These are phyloP conservation scores for Dermochelys coriacea DNA, from an alignment of 2,797 vertebrate species.

Conservation along the genomic window DNA sequence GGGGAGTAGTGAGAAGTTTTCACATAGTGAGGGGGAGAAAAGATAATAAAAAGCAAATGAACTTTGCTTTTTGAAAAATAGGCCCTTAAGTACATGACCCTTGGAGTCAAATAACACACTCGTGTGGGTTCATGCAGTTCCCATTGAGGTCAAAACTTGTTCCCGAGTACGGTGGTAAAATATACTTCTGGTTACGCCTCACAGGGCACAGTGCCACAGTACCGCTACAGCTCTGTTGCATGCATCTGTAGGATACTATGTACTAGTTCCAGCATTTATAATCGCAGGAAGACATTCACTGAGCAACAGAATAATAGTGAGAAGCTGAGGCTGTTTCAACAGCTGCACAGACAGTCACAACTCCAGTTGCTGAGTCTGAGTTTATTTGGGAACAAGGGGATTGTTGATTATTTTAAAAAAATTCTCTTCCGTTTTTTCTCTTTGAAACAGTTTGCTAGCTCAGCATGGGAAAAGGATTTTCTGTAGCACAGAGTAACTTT, in stretches of 20 bases:
- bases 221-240: accelerated
- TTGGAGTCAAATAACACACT: background rate
- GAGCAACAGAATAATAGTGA: background rate
- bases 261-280: background rate
- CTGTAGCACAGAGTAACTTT: background rate
- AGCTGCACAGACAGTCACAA: background rate
- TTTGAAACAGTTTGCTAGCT: background rate
- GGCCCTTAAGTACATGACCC: background rate
- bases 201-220: background rate
- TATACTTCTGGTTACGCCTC: background rate
- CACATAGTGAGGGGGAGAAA: background rate
- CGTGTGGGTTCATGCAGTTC: background rate
- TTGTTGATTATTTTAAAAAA: background rate
- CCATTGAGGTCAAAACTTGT: background rate
- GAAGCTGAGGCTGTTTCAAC: background rate
- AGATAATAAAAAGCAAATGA: background rate
- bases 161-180: background rate
- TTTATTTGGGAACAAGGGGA: background rate
- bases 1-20: background rate
- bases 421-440: background rate
- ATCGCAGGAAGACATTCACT: background rate
- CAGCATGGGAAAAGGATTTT: background rate
- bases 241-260: background rate
- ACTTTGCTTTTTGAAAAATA: background rate
- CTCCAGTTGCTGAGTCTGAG: background rate